phyloP scores from a whole-genome alignment of 2,113 vertebrate genomes.

The Lucifuga dentata region DNA sequence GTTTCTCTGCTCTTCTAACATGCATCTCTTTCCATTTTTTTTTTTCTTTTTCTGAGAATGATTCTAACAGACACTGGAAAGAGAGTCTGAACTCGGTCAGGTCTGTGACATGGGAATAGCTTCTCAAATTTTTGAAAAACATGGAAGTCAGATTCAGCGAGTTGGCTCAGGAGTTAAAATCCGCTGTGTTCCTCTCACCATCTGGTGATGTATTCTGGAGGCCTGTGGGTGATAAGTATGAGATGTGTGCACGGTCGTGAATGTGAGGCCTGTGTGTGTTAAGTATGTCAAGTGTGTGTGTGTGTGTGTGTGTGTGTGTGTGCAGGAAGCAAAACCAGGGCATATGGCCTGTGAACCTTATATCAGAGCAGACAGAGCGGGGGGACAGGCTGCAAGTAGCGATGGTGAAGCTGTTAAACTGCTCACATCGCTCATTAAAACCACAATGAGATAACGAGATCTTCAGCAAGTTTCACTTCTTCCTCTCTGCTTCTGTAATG shows the following conservation, averaged over 20 bases:
- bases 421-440: neutral
- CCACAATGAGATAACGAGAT: neutral
- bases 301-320: constrained; percentile 29
- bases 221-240: constrained; percentile 56
- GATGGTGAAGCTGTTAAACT: constrained; percentile 23
- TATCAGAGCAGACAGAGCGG: constrained; percentile 19
- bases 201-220: constrained; percentile 68
- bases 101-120: neutral
- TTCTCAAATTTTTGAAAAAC: neutral
- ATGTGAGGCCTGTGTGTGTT: neutral
- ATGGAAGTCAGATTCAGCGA: constrained; percentile 12
- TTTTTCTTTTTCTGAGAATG: neutral
- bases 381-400: constrained; percentile 3
- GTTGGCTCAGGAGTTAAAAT: constrained; percentile 29
- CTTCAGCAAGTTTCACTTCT: neutral
- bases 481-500: too few species aligned
- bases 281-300: neutral
- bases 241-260: neutral
- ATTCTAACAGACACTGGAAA: neutral
- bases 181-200: constrained; percentile 61
- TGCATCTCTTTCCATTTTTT: neutral
- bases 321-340: constrained; percentile 41
- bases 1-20: neutral
- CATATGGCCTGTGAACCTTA: constrained; percentile 73
- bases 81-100: neutral